Base-by-base conservation (phyloP, 2,797 vertebrate genomes). In the Apogon hyalosoma region DNA sequence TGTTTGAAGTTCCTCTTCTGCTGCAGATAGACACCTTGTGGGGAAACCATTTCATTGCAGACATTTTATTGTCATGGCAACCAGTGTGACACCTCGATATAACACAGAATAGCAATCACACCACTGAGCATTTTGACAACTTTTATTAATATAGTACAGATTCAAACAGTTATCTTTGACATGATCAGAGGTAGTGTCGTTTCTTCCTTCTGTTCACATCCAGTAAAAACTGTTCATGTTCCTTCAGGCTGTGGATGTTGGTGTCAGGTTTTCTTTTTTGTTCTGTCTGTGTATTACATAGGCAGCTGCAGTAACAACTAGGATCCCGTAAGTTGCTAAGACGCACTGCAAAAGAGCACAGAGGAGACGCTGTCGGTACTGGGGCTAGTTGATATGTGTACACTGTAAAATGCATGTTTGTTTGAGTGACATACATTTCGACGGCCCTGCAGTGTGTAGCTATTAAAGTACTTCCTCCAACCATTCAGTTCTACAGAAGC, bases 391-490 rank as follows among this genome's bases (percentile, higher is more conserved):
- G 10, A 43, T 15, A 15, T 19, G 16, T 10, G 40, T 54, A 39
- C 49, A 24, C 8, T 13, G 1, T 15, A n/a, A 0, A 10, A 28
- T 11, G 39, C 36, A 24, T 39, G 8, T 15, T 2, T 59, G 33
- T 41, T 16, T 9, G 24, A 33, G 0, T 48, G 5, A n/a, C 47
- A 13, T 87, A 93, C 89, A 77, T 92, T 92, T 61, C 91, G 69
- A 12, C 86, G 75, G 0, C 92, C 90, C 51, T 81, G 78, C 60
- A 84, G 52, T 1, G 88, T 90, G 79, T 88, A 92, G 78, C 90
- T 92, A 48, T 91, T 93, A 11, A 93, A 91, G 71, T 91, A 67
- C 52, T 87, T 93, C 76, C 84, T 91, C 85, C 76, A 90, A 43
- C 91, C 87, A 6, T 66, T 92, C 62, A 92, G 75, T 39, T 92